Conservation (phyloP, 1,140 invertebrate species). For the Caenorhabditis briggsae region DNA sequence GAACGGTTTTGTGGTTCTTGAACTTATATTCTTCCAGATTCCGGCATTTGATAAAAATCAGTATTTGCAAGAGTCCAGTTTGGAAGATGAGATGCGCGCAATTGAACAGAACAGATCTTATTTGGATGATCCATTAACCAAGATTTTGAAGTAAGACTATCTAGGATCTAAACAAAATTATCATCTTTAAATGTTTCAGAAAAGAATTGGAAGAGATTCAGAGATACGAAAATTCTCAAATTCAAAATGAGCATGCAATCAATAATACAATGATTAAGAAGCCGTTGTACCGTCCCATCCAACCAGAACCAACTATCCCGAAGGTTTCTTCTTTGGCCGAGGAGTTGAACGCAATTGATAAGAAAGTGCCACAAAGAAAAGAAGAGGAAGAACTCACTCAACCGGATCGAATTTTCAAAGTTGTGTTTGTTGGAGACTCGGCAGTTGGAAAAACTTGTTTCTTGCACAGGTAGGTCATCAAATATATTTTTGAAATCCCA, state of each 20-base stretch:
- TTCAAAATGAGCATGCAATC: neutral
- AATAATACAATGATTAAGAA: conserved; percentile 38
- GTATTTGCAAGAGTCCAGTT: conserved; percentile 17
- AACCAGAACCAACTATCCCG: conserved; percentile 39
- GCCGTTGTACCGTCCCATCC: conserved; percentile 53
- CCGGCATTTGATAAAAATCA: conserved; percentile 15
- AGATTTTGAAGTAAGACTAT: conserved; percentile 7
- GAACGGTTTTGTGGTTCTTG: neutral
- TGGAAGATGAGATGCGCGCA: conserved; percentile 17
- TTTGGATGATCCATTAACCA: conserved; percentile 10
- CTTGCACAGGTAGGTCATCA: conserved; percentile 79
- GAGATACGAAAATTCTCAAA: neutral
- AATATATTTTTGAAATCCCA: neutral
- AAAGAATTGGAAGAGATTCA: conserved; percentile 33
- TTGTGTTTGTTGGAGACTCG: conserved; percentile 82
- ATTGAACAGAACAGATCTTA: conserved; percentile 15
- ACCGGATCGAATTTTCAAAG: conserved; percentile 81
- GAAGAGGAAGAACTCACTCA: conserved; percentile 68
- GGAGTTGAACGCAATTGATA: conserved; percentile 60
- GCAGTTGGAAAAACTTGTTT: conserved; percentile 82
- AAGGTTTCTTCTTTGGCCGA: conserved; percentile 65
- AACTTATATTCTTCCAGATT: neutral
- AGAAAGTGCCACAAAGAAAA: conserved; percentile 7
- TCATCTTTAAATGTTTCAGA: neutral
- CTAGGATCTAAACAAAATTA: neutral